Evolutionary conservation across 2,113 vertebrate species (phyloP).

Genomic region (Cichladusa arquata): DNA sequence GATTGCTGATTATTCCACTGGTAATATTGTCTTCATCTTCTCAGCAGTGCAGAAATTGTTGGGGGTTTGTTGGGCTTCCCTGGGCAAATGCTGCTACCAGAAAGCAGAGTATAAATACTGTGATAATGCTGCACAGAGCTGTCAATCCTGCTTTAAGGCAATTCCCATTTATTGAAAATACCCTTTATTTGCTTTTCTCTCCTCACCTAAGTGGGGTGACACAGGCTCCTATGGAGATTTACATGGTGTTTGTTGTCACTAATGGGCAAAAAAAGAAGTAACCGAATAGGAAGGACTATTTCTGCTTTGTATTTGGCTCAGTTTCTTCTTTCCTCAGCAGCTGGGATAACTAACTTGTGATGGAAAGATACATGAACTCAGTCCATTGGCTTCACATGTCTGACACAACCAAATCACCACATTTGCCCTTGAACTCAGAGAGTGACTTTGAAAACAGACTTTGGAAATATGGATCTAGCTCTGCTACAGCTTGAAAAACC

Average conservation of each 20-base stretch:
- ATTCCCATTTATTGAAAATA: neutral
- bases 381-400: neutral
- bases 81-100: neutral
- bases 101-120: neutral
- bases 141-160: constrained; percentile 15
- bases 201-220: neutral
- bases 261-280: neutral
- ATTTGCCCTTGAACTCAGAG: neutral
- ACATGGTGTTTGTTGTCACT: neutral
- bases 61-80: constrained; percentile 27
- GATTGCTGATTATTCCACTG: constrained; percentile 15
- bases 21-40: neutral
- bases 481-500: neutral
- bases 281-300: neutral
- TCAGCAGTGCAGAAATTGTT: neutral
- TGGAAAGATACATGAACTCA: neutral
- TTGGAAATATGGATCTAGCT: neutral
- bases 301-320: neutral
- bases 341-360: neutral
- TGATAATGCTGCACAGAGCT: neutral
- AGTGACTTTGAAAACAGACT: neutral
- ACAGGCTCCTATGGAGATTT: neutral
- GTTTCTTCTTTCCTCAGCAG: neutral
- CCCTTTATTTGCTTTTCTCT: neutral
- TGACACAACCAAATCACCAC: neutral